phyloP scores from a whole-genome alignment of 2,797 vertebrate species.

The Aplochiton taeniatus region DNA sequence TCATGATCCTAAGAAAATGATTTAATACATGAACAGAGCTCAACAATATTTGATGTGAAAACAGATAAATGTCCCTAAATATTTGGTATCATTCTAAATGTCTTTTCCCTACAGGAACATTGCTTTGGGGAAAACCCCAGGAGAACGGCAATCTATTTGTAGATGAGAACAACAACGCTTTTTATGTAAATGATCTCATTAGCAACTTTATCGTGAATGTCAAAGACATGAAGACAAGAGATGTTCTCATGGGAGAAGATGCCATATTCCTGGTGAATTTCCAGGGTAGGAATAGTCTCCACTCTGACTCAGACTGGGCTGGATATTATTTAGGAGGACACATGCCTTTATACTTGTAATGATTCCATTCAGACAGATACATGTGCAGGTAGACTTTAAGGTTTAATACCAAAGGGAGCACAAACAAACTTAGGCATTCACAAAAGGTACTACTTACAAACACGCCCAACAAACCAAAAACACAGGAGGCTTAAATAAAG shows the following conservation, averaged over 20 bases:
- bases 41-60: no score
- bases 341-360: no score
- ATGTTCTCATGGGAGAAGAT: conserved; percentile 76
- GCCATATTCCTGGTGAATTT: conserved; percentile 71
- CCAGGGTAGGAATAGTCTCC: conserved; percentile 66
- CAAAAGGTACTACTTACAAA: not conserved
- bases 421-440: no score
- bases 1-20: no score
- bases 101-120: not conserved
- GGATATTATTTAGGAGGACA: not conserved
- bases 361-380: no score
- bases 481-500: no score
- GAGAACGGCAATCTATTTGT: conserved; percentile 55
- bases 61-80: not conserved
- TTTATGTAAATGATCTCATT: conserved; percentile 48
- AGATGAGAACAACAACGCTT: conserved; percentile 74
- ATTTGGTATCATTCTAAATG: not conserved
- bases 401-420: no score
- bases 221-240: conserved; percentile 63
- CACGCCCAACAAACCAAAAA: no score
- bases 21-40: no score
- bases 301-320: not conserved
- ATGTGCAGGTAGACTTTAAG: no score
- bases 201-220: conserved; percentile 69
- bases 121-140: conserved; percentile 73